Conservation (phyloP, 2,888 invertebrate genomes). For the Dermolepida albohirtum region DNA sequence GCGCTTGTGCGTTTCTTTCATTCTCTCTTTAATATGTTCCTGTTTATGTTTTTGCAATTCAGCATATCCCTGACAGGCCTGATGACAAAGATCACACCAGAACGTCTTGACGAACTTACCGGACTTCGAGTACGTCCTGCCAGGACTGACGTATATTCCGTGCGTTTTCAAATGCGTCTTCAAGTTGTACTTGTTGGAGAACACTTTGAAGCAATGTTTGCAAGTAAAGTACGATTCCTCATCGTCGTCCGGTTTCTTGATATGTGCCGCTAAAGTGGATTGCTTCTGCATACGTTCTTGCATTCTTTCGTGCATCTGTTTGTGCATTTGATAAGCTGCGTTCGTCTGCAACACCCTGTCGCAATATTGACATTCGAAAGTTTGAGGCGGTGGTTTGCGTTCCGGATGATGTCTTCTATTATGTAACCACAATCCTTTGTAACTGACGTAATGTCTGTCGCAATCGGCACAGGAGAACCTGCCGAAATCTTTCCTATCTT, state of each 20-base stretch:
- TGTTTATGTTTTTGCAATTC: conserved; percentile 70
- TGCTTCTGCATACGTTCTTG: conserved; percentile 25
- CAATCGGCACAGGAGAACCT: conserved; percentile 66
- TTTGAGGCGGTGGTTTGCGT: conserved; percentile 48
- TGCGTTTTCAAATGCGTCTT: conserved; percentile 67
- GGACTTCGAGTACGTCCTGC: conserved; percentile 49
- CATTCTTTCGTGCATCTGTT: conserved; percentile 58
- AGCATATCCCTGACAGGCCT: conserved; percentile 68
- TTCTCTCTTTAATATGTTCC: conserved; percentile 60
- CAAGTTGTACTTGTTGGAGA: conserved; percentile 63
- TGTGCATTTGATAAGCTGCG: conserved; percentile 58
- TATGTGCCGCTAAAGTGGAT: neutral
- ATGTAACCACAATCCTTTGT: conserved; percentile 59
- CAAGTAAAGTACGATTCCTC: conserved; percentile 63
- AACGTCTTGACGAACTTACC: conserved; percentile 60
- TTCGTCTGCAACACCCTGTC: conserved; percentile 57
- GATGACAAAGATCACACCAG: conserved; percentile 75
- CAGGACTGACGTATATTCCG: conserved; percentile 60
- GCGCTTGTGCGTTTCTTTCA: conserved; percentile 48
- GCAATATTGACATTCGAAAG: conserved; percentile 56
- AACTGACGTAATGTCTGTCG: conserved; percentile 65
- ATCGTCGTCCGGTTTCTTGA: conserved; percentile 49
- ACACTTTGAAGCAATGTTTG: conserved; percentile 67
- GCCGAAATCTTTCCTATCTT: conserved; percentile 62
- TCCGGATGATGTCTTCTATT: conserved; percentile 58